phyloP scores from a whole-genome alignment of 2,797 vertebrate species.

The Falco cherrug region DNA sequence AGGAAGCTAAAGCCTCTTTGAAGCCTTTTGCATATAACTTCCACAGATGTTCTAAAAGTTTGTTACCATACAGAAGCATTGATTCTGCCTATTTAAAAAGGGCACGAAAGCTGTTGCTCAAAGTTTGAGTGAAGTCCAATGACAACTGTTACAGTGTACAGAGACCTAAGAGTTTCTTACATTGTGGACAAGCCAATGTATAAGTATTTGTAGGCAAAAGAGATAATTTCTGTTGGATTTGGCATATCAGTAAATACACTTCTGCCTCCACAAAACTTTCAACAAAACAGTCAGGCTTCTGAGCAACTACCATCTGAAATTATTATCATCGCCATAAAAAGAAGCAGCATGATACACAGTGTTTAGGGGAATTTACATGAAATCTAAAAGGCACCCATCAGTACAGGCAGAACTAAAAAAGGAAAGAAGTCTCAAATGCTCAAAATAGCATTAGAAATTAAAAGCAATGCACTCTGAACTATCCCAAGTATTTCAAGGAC shows the following conservation, averaged over 20 bases:
- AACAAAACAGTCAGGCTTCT: not conserved
- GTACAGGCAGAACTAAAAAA: not conserved
- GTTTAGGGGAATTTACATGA: not conserved
- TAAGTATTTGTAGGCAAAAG: conserved; percentile 31
- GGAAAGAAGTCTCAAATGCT: not conserved
- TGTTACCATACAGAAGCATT: not conserved
- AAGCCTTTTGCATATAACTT: not conserved
- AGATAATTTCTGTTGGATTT: not conserved
- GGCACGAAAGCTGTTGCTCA: not conserved
- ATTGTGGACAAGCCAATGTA: not conserved
- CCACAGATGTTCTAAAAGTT: not conserved
- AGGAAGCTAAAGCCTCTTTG: conserved; percentile 4
- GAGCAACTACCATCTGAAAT: not conserved
- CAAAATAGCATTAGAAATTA: not conserved
- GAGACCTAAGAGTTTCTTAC: not conserved
- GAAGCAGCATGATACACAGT: not conserved
- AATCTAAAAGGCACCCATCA: not conserved
- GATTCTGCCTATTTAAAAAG: not conserved
- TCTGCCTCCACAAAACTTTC: not conserved
- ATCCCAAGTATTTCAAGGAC: not conserved
- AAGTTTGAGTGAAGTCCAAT: not conserved
- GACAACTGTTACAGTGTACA: not conserved
- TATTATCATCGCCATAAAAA: not conserved
- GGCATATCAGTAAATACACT: not conserved
- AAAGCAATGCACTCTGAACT: not conserved